phyloP scores from a whole-genome alignment of 2,888 invertebrate species.

The Lypha dubia region DNA sequence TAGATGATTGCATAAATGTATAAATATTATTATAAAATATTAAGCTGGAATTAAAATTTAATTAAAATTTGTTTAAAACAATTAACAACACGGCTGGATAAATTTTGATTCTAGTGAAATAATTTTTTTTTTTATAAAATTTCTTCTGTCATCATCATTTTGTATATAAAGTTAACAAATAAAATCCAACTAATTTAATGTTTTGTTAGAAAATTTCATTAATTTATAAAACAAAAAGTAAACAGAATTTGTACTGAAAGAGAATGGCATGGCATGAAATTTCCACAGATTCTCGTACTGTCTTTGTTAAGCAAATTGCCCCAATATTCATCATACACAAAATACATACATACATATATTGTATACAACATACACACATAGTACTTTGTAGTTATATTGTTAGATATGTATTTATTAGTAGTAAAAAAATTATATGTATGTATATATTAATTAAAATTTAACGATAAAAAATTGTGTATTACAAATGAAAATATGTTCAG shows the following conservation, averaged over 20 bases:
- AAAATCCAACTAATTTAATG: conserved; percentile 28
- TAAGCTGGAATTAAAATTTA: conserved; percentile 66
- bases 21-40: conserved; percentile 6
- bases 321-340: conserved; percentile 24
- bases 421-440: conserved; percentile 3
- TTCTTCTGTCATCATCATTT: conserved; percentile 4
- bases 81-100: conserved; percentile 79
- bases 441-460: conserved; percentile 27
- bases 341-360: neutral
- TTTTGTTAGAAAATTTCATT: conserved; percentile 41
- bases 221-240: conserved; percentile 11
- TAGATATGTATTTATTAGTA: conserved; percentile 27
- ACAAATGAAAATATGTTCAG: conserved; percentile 39
- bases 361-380: too few species aligned
- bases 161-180: conserved; percentile 45
- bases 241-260: neutral
- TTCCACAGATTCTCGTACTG: conserved; percentile 17
- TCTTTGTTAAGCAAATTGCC: conserved; percentile 36
- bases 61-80: conserved; percentile 41
- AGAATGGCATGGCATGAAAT: neutral
- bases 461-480: conserved; percentile 41
- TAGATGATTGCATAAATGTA: neutral
- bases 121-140: neutral
- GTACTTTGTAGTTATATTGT: conserved; percentile 41
- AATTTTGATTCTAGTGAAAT: conserved; percentile 77